phyloP scores from a whole-genome alignment of 2,797 vertebrate species.

The Poecile montanus region DNA sequence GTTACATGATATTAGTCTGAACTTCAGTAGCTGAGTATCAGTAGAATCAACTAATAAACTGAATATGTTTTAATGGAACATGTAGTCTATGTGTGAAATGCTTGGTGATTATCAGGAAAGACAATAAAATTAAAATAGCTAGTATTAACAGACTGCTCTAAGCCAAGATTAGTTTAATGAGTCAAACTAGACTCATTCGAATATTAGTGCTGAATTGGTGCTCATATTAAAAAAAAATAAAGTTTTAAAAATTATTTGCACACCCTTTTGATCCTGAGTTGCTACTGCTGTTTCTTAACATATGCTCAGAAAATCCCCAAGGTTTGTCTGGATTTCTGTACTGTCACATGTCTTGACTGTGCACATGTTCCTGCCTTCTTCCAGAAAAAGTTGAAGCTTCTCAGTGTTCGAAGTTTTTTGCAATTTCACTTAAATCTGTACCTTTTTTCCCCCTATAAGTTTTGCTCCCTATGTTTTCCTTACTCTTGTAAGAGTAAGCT shows the following conservation, averaged over 20 bases:
- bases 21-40: background rate
- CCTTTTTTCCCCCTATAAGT: background rate
- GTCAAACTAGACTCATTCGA: background rate
- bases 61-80: background rate
- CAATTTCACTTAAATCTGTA: background rate
- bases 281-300: background rate
- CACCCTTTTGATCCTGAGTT: background rate
- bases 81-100: background rate
- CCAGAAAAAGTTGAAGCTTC: background rate
- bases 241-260: fast-evolving
- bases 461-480: background rate
- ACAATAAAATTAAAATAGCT: background rate
- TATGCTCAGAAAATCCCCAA: background rate
- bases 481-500: background rate
- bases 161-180: background rate
- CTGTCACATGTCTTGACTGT: background rate
- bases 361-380: background rate
- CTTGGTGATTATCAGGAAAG: background rate
- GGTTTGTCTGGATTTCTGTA: background rate
- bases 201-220: background rate
- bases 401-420: background rate
- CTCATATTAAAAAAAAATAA: background rate
- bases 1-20: background rate
- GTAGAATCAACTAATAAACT: background rate
- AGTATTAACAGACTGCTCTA: background rate